A percentile compares a stretch with the other conserved stretches of the same genome.
phyloP scores from a whole-genome alignment of 2,113 vertebrate genomes.

The Phalacrocorax brasilianus region DNA sequence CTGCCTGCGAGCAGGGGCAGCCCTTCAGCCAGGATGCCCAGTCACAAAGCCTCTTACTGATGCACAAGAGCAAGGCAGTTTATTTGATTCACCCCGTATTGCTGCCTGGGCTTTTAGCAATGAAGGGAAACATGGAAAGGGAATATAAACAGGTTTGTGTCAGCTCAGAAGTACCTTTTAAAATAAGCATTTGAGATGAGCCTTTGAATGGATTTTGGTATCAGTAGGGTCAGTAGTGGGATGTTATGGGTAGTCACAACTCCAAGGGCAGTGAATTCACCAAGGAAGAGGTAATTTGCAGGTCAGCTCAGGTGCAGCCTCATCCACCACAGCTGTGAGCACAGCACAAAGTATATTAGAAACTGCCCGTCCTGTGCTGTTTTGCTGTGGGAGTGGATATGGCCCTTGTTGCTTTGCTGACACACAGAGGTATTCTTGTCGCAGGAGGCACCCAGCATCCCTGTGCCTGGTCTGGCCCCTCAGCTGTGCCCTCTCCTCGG shows the following conservation, averaged over 20 bases:
- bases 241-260: not conserved
- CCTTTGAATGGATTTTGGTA: not conserved
- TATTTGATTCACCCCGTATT: not conserved
- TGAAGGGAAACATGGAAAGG: not conserved
- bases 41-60: not conserved
- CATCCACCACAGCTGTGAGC: not conserved
- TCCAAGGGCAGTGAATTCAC: not conserved
- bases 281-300: too few species aligned
- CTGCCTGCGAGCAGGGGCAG: not conserved
- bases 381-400: not conserved
- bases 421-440: too few species aligned
- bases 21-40: fast-evolving
- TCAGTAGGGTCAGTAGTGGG: not conserved
- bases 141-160: not conserved
- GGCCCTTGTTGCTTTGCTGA: not conserved
- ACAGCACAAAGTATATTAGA: too few species aligned
- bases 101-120: not conserved
- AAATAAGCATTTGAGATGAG: not conserved
- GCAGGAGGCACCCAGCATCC: not conserved
- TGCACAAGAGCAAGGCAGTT: not conserved
- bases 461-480: not conserved
- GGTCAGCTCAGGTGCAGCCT: not conserved
- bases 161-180: not conserved
- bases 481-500: not conserved
- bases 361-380: not conserved